Evolutionary conservation across 2,888 invertebrate genomes (phyloP), one percentile per base, ranked within the genome.

Genomic region (Ophion ellenae): DNA sequence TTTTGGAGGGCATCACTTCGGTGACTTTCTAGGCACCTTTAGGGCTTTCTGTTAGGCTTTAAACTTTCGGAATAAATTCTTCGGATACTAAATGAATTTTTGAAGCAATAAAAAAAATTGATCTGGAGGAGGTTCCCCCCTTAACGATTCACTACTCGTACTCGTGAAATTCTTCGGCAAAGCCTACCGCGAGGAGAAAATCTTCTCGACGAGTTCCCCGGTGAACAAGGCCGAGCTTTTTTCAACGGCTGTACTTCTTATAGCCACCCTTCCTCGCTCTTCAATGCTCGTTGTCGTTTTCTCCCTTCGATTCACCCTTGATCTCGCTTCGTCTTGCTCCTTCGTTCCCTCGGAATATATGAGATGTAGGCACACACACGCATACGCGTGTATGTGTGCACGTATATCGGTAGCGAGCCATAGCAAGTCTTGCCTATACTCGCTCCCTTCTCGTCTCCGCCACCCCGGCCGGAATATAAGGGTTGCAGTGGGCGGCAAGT

Each of bases 401-500:
- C 17, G 59, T 24, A 66, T 47, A 78, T 66, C 57, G 78, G 78
- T 36, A 59, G 45, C 64, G 47, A 78, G 75, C 36, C 75, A 75
- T 53, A 36, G 79, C 81, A 74, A 83, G 73, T 63, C 83, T 59
- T 67, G 84, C 74, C 69, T 81, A 74, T 67, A 57, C 74, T 77
- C 83, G 71, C 79, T 84, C 82, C 73, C 86, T 85, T 75, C 69
- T 77, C 81, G 75, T 71, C 75, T 74, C 81, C 73, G 66, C 78
- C 85, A 66, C 83, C 84, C 80, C 79, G 47, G 88, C 85, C 90
- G 90, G 90, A 92, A 90, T 90, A 91, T 91, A 92, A 93, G 93
- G 93, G 93, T 92, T 93, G 93, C 91, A 91, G 89, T 91, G 91
- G 89, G 89, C 90, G 90, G 84, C 84, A 76, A 90, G 91, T 91